Evolutionary conservation across 1,140 invertebrate species (phyloP).

Genomic region (Hyposmocoma kahamanoa): DNA sequence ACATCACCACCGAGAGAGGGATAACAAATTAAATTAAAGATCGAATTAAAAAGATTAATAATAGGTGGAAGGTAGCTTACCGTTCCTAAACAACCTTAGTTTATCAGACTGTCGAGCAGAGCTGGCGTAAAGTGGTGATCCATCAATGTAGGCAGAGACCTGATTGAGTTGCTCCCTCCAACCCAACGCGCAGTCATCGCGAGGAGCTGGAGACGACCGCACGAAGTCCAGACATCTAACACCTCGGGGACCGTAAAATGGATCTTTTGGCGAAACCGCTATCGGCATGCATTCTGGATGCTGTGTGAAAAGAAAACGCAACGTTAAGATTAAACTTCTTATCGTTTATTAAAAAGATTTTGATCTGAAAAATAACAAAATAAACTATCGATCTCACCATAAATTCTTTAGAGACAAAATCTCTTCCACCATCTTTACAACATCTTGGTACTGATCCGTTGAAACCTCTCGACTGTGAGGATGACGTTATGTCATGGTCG

Average conservation of each 20-base stretch:
- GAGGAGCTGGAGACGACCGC: conserved; percentile 81
- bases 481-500: conserved; percentile 86
- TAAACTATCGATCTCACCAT: conserved; percentile 67
- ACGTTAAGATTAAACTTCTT: too few relatives aligned
- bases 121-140: conserved; percentile 93
- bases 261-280: conserved; percentile 80
- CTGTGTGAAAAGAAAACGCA: conserved; percentile 46
- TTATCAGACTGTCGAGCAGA: conserved; percentile 84
- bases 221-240: conserved; percentile 85
- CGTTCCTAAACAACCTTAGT: conserved; percentile 81
- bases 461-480: conserved; percentile 80
- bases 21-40: too few relatives aligned
- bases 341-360: too few relatives aligned
- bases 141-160: conserved; percentile 93
- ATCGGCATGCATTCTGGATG: conserved; percentile 91
- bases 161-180: conserved; percentile 85
- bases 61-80: conserved; percentile 66
- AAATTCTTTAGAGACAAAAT: conserved; percentile 76
- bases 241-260: conserved; percentile 80
- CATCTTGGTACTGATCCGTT: conserved; percentile 88
- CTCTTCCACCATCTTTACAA: conserved; percentile 78
- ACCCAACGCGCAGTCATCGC: conserved; percentile 81
- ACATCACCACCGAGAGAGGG: too few relatives aligned
- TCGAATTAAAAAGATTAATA: too few relatives aligned
- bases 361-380: conserved; percentile 3